Evolutionary conservation across 2,113 vertebrate species (phyloP), one percentile per base, ranked within the genome.

Genomic region (Cervus canadensis): DNA sequence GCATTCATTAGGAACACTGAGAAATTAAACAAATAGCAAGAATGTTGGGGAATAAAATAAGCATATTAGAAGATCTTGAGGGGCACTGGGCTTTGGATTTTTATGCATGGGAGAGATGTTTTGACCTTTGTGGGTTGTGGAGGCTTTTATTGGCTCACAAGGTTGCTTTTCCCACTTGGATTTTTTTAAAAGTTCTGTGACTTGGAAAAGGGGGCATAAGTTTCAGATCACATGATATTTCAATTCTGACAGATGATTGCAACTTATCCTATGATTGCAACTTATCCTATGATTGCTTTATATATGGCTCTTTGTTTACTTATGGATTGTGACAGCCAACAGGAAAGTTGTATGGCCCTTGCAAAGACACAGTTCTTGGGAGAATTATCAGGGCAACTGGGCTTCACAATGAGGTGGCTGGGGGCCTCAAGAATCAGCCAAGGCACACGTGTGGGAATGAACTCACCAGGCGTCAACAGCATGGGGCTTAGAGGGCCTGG

Each of bases 121-220:
- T 86, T 57, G 52, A 94, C 36, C 28, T 95, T 81, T 40, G 54
- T 74, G 52, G 17, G 33, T 33, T 91, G 12, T 83, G 2, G 19
- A 81, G 43, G 40, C 21, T 88, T 87, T 89, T 71, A 33, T 16
- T 89, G 40, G 40, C 43, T 64, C 40, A 23, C 25, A 15, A 43
- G 13, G 10, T 36, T 82, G n/a, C 5, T 92, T 91, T 96, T n/a
- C 59, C 10, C 16, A 74, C 40, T 83, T 84, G 50, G n/a, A 43
- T 83, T 87, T 93, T 93, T 86, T 95, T 45, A 17, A 33, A 97
- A 97, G 79, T 56, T 82, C 82, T 45, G 8, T 62, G 50, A 71
- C 79, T 71, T 87, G 56, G 43, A 62, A 87, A 95, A 78, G 36
- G 43, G 11, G 3, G 33, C 3, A 79, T 86, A 64, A 87, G 14